These are phyloP conservation scores for Xiphydria camelus DNA, from an alignment of 2,888 invertebrate species.

Conservation along the genomic window DNA sequence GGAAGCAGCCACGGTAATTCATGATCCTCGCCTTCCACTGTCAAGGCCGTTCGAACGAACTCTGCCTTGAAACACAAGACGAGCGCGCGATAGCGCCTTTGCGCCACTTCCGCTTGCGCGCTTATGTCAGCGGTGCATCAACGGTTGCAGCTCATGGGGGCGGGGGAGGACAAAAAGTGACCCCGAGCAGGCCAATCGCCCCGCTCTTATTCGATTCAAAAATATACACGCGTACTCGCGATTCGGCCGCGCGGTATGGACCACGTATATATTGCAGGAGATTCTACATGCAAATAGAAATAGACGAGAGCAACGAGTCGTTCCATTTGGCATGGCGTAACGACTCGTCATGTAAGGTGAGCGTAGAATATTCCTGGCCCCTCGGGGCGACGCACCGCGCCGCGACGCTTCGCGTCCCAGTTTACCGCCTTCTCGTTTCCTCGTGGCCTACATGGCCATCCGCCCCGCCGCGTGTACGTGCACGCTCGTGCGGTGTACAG, in stretches of 20 bases:
- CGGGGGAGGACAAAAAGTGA: background rate
- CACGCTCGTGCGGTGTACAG: background rate
- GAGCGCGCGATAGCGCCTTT: no score
- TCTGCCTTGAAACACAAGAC: background rate
- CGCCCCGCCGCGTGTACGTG: background rate
- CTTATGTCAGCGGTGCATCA: no score
- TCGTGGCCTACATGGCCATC: conserved; percentile 8
- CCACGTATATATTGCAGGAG: background rate
- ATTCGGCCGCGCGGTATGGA: background rate
- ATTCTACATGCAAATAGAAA: background rate
- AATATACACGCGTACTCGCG: background rate
- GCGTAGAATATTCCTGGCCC: conserved; percentile 32
- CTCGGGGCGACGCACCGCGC: conserved; percentile 34
- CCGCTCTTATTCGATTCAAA: background rate
- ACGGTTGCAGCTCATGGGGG: no score
- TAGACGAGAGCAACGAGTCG: conserved; percentile 1
- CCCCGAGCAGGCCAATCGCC: background rate
- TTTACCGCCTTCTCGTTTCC: conserved; percentile 30
- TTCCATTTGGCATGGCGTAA: background rate
- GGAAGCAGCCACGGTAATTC: no score
- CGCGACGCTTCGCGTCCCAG: conserved; percentile 27
- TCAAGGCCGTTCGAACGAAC: conserved; percentile 28
- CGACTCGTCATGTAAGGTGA: background rate
- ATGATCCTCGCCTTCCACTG: no score
- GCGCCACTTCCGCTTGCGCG: no score